Evolutionary conservation across 2,797 vertebrate species (phyloP), one percentile per base, ranked within the genome.

Genomic region (Sebastes itinus): DNA sequence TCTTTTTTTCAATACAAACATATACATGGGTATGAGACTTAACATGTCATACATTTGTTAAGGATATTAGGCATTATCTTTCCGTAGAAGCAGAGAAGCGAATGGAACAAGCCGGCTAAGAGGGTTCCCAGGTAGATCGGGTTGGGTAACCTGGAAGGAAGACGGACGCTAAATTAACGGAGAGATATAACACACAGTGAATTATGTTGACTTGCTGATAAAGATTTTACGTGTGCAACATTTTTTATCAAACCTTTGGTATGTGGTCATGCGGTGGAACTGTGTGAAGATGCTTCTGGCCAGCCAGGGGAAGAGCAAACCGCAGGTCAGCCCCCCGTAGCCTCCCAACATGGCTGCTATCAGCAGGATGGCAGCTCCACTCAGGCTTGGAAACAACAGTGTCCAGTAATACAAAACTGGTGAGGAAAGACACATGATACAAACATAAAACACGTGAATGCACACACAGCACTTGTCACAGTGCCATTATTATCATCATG

Each of bases 61-160:
- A 97, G 96, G 96, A 97, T 97, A 97, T 96, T 94, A 80, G 93
- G 94, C 81, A 95, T 80, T 54, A 97, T 92, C 90, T 90, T 96
- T 78, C 83, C 94, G 84, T 92, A 95, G 85, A 96, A 96, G 87
- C 96, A 97, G 73, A 95, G 84, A 68, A 95, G 80, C 6, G 96
- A 95, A 88, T 97, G 96, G 46, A 96, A 82, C 64, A 97, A 63
- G 28, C 95, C 95, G 28, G 96, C 96, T 9, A 92, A 80, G 65
- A 97, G 94, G 1, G 94, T 95, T 75, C 96, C 96, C 82, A 97
- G 78, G 87, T 96, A 97, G 80, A 96, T 70, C 0, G 96, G 96
- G 79, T 97, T 97, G n/a, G 95, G 95, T 76, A 95, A 91, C 92
- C 96, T 96, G 77, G 25, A 91, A 87, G 35, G 35, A 85, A 86